Percentiles rank a stretch among this genome's conserved stretches.
Conservation (phyloP, 2,113 vertebrate species). For the Pelodiscus sinensis region DNA sequence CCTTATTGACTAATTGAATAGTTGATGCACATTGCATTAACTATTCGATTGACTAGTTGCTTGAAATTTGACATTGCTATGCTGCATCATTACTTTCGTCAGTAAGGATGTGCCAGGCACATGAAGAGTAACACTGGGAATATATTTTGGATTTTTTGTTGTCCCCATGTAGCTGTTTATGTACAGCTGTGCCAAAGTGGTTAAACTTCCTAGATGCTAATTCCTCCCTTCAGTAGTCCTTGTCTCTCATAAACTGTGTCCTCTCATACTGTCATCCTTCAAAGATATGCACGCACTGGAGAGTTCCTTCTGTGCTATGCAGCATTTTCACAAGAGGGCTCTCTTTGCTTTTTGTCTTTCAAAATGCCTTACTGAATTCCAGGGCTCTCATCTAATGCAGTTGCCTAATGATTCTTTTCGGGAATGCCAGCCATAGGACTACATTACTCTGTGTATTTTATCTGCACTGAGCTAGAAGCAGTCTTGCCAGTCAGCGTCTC, state of each 20-base stretch:
- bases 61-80: background rate
- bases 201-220: background rate
- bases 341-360: background rate
- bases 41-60: no score
- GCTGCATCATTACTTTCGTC: background rate
- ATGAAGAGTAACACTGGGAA: background rate
- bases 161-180: background rate
- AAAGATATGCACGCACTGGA: fast-evolving
- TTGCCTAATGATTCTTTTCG: background rate
- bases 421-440: background rate
- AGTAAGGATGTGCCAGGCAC: background rate
- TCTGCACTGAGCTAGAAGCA: background rate
- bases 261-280: background rate
- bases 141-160: background rate
- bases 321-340: background rate
- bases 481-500: background rate
- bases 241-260: background rate
- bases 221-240: background rate
- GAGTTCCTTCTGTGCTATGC: background rate
- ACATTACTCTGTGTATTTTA: background rate
- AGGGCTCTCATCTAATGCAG: background rate
- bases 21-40: no score
- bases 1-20: no score
- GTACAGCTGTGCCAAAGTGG: background rate
- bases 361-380: background rate